Evolutionary conservation across 2,113 vertebrate species (phyloP), one percentile per base, ranked within the genome.

Genomic region (Muntiacus muntjak): DNA sequence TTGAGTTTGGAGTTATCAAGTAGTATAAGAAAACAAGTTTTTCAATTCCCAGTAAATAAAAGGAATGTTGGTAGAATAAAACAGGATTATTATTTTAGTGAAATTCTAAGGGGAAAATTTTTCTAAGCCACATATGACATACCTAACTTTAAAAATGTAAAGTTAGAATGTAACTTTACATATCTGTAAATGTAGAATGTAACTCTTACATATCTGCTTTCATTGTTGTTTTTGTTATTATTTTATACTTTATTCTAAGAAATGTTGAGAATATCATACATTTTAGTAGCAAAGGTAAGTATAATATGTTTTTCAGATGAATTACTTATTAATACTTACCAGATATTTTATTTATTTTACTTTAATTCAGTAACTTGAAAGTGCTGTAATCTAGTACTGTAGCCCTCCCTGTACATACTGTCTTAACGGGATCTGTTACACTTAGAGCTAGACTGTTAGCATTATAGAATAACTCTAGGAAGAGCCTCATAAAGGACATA

Each of bases 281-380:
- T 93, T 96, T 50, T 93, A 96, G 79, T 94, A 95, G 76, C 52
- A 94, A 89, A 92, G 50, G 30, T 94, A 81, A 87, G 26, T 89
- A 26, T 87, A 67, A 23, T 96, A 5, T 88, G 14, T 78, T 88
- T 58, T 30, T 95, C 15, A 87, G 52, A 90, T 96, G 25, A 94
- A 84, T 93, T 96, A 33, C 16, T 74, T 7, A 57, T 76, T 95
- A 71, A 60, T 94, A 91, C 6, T 33, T 62, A 58, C 15, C 33
- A 95, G 19, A 71, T 95, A 30, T 16, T 90, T 91, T 50, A n/a
- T 54, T 58, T 81, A 30, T 87, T 91, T 97, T 87, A 47, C 50
- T 96, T 79, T 87, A 47, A 90, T 93, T 91, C 16, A 30, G 5
- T 96, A 67, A 89, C 36, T 97, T 96, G 52, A 87, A 87, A 94